Base-by-base conservation (phyloP, 2,797 vertebrate species). In the Zonotrichia albicollis region DNA sequence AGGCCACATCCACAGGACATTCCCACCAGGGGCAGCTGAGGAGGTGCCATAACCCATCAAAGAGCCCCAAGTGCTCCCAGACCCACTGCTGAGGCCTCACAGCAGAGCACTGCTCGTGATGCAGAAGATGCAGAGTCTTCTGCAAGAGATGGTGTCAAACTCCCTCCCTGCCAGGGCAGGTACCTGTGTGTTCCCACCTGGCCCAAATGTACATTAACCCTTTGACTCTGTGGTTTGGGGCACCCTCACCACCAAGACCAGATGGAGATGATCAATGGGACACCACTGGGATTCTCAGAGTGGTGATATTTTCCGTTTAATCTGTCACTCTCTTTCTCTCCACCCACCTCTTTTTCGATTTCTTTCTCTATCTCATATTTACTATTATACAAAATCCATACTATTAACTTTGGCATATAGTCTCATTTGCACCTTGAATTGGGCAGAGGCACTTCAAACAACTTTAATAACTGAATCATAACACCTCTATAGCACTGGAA, bases 131-230 rank as follows among this genome's bases (percentile, higher is more conserved):
- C 70, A 74, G 11, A 17, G 6, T 1, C 42, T 73, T 30, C 2
- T 66, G 51, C 11, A 17, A 26, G 61, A 36, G 36, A 17, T 2
- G 34, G 7, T 12, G 13, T 4, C 43, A 36, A 15, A 58, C 8
- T 4, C 18, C 2, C 0, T 5, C 22, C 45, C 27, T 0, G 1
- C 32, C 54, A 68, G n/a, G 10, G 18, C 5, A 60, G 19, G 16
- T 5, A 16, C 15, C 46, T 43, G 13, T 5, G 16, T 5, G 0
- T 7, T n/a, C n/a, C n/a, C n/a, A n/a, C n/a, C n/a, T n/a, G n/a
- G n/a, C 53, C 62, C 21, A 53, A 26, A n/a, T 5, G 3, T 2
- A 4, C 6, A 11, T 25, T 4, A 51, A 38, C 7, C 30, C 46
- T 61, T 3, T 23, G 13, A 38, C 26, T 19, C 38, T 23, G 16